Conservation (phyloP, 2,888 invertebrate genomes). For the Alviniconcha strummeri region DNA sequence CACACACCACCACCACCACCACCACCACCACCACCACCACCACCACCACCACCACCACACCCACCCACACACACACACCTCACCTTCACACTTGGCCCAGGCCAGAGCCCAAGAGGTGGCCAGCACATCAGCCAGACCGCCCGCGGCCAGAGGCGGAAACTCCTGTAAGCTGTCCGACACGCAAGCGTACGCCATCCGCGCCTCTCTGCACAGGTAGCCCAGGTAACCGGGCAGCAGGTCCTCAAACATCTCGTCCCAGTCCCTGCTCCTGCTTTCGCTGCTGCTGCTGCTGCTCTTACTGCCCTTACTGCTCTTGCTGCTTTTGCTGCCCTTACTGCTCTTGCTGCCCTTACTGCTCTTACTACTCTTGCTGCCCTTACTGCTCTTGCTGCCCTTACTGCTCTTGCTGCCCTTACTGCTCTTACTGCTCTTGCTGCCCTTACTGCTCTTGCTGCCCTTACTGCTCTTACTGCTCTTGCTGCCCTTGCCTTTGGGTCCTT, state of each 20-base stretch:
- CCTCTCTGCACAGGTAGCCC: constrained; percentile 32
- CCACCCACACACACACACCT: not conserved
- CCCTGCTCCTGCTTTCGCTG: not conserved
- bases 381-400: not conserved
- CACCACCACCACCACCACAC: too few species aligned
- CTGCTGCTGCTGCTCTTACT: not conserved
- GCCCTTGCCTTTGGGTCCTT: not conserved
- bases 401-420: not conserved
- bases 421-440: not conserved
- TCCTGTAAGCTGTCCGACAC: constrained; percentile 21
- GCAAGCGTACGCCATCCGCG: constrained; percentile 28
- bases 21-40: too few species aligned
- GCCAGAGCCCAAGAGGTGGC: constrained; percentile 8
- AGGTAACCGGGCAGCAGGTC: constrained; percentile 16
- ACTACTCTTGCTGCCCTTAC: not conserved
- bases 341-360: not conserved
- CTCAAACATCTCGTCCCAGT: not conserved
- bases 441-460: not conserved
- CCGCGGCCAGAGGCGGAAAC: not conserved
- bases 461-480: not conserved
- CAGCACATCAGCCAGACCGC: not conserved
- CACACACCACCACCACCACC: too few species aligned
- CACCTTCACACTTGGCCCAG: constrained; percentile 18
- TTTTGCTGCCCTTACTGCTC: not conserved
- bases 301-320: not conserved